Evolutionary conservation across 2,113 vertebrate species (phyloP).

Genomic region (Nyctereutes procyonoides): DNA sequence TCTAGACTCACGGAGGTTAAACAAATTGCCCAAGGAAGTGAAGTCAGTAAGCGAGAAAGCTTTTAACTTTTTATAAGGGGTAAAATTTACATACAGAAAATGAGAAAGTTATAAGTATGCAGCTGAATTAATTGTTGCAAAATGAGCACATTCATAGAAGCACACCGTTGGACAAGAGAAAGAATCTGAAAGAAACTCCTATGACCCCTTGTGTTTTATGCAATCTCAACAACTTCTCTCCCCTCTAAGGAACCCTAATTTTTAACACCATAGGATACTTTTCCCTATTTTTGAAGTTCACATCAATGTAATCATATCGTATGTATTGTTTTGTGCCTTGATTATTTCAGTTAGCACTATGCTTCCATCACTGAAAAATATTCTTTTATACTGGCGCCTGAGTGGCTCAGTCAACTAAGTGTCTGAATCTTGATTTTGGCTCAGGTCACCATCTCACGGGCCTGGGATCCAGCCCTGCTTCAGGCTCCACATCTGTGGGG

Average conservation of each 20-base stretch:
- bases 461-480: background rate
- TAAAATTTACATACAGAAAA: background rate
- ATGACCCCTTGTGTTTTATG: background rate
- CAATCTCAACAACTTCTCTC: background rate
- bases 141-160: background rate
- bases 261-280: background rate
- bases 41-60: background rate
- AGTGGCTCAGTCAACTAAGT: background rate
- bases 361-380: background rate
- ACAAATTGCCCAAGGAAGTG: background rate
- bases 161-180: background rate
- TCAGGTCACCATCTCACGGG: background rate
- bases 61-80: background rate
- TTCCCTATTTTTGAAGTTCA: background rate
- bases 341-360: background rate
- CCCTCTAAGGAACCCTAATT: background rate
- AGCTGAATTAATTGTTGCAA: background rate
- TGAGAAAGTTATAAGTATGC: background rate
- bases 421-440: background rate
- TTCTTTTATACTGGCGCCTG: background rate
- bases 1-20: background rate
- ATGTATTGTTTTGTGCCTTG: background rate
- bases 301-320: background rate
- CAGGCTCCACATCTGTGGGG: background rate
- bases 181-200: background rate